A percentile compares a stretch with the other conserved stretches of the same genome.
Evolutionary conservation across 2,113 vertebrate genomes (phyloP).

Genomic region (Cheilinus undulatus): DNA sequence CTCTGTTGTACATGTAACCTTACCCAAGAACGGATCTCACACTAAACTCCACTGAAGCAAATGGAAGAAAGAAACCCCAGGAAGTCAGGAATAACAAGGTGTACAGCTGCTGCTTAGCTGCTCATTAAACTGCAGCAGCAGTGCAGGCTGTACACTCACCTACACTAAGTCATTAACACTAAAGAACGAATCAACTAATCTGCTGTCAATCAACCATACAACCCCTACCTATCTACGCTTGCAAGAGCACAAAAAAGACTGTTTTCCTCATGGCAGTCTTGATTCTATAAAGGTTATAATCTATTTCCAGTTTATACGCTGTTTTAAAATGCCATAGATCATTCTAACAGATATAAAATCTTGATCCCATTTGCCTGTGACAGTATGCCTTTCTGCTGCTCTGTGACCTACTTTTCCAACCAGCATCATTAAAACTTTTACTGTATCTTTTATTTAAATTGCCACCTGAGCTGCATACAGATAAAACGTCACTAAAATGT

Average conservation of each 20-base stretch:
- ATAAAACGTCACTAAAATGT: constrained; percentile 14
- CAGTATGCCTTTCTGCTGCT: constrained; percentile 6
- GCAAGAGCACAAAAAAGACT: neutral
- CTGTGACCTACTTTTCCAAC: constrained; percentile 52
- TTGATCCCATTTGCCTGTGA: neutral
- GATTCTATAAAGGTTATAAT: neutral
- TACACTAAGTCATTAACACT: neutral
- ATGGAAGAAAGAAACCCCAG: neutral
- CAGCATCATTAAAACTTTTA: constrained; percentile 57
- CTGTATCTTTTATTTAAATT: constrained; percentile 38
- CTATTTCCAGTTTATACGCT: neutral
- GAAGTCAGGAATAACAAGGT: neutral
- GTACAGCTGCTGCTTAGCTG: neutral
- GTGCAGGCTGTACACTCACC: neutral
- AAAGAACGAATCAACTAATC: neutral
- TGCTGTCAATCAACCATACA: neutral
- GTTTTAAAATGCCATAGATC: neutral
- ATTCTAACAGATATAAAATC: neutral
- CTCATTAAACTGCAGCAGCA: neutral
- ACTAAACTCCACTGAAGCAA: neutral
- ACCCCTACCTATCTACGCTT: neutral
- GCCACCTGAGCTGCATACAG: constrained; percentile 25
- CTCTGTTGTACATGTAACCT: too few species aligned
- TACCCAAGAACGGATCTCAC: too few species aligned
- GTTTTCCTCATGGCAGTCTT: neutral